Conservation (phyloP, 2,113 vertebrate genomes). For the Rhadina sibilatrix region DNA sequence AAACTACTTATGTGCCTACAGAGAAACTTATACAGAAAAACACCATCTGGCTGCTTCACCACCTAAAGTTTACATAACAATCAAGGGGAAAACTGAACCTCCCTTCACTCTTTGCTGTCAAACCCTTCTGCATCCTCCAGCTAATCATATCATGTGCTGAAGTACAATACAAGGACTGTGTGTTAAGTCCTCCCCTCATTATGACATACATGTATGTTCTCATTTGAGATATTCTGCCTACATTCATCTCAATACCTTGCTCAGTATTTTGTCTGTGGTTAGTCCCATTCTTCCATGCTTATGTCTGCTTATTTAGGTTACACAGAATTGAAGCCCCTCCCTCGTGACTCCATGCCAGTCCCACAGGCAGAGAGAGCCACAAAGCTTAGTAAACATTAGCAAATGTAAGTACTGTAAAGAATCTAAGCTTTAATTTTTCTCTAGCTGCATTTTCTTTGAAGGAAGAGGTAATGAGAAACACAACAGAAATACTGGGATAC, state of each 20-base stretch:
- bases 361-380: not conserved
- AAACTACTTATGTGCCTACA: not conserved
- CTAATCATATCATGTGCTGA: not conserved
- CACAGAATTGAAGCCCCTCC: not conserved
- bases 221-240: not conserved
- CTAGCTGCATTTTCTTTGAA: not conserved
- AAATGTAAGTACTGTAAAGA: not conserved
- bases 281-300: fast-evolving
- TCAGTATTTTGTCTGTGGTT: not conserved
- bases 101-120: not conserved
- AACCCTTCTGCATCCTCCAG: not conserved
- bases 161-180: too few species aligned
- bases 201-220: not conserved
- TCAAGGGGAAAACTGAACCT: not conserved
- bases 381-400: not conserved
- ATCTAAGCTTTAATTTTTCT: not conserved
- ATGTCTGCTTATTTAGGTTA: not conserved
- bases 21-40: not conserved
- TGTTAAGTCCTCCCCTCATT: not conserved
- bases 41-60: not conserved
- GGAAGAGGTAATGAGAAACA: not conserved
- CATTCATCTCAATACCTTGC: not conserved
- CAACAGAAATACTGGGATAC: not conserved
- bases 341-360: not conserved
- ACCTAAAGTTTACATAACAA: not conserved